Evolutionary conservation across 2,888 invertebrate genomes (phyloP).

Genomic region (Acanthococcus lagerstroemiae): DNA sequence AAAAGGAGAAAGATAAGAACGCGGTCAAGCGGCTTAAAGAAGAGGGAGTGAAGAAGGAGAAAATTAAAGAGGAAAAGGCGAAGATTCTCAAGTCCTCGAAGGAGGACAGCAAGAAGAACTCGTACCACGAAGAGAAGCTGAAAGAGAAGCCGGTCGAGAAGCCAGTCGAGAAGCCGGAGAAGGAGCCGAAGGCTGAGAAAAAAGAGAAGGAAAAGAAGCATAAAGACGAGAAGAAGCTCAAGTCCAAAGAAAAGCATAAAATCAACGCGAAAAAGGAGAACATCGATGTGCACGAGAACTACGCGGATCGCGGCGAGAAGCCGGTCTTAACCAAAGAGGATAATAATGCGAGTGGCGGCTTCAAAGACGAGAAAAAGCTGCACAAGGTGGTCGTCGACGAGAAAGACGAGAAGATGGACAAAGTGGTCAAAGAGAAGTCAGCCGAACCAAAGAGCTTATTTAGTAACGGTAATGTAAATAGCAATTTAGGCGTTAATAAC

Average conservation of each 20-base stretch:
- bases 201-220: conserved; percentile 26
- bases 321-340: conserved; percentile 9
- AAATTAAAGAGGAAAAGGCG: conserved; percentile 35
- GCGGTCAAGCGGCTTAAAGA: conserved; percentile 54
- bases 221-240: conserved; percentile 24
- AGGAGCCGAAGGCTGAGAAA: conserved; percentile 22
- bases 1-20: conserved; percentile 45
- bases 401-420: not conserved
- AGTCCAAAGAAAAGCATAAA: conserved; percentile 20
- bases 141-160: not conserved
- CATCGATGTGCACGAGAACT: conserved; percentile 5
- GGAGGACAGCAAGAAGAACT: conserved; percentile 20
- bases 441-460: conserved; percentile 8
- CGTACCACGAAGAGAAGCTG: conserved; percentile 19
- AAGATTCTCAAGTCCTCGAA: conserved; percentile 17
- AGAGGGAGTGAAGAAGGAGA: conserved; percentile 35
- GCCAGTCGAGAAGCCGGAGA: conserved; percentile 4
- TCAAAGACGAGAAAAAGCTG: conserved; percentile 8
- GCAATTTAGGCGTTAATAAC: not conserved
- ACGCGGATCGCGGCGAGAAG: conserved; percentile 9
- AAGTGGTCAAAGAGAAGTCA: conserved; percentile 12
- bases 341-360: not conserved
- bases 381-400: not conserved
- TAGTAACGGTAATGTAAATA: conserved; percentile 12
- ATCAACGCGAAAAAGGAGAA: conserved; percentile 9